phyloP scores from a whole-genome alignment of 1,140 invertebrate species.

The Drosophila tristis region DNA sequence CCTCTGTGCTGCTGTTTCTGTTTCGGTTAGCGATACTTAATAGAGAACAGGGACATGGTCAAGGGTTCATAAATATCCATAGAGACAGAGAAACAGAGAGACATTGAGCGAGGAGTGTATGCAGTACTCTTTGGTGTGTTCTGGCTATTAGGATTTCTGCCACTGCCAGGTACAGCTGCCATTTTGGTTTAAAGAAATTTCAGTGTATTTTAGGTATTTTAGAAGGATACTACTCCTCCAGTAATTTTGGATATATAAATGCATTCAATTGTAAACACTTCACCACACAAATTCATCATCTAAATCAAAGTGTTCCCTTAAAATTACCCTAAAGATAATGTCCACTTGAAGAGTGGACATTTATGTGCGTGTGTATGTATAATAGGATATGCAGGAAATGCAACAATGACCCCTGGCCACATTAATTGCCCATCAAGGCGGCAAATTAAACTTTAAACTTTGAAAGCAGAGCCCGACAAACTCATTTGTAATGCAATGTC shows the following conservation, averaged over 20 bases:
- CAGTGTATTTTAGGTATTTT: no score
- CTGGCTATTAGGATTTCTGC: no score
- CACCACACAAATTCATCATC: no score
- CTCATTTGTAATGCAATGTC: constrained; percentile 62
- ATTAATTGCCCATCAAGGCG: constrained; percentile 30
- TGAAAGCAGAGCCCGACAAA: constrained; percentile 1
- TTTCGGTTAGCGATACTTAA: constrained; percentile 36
- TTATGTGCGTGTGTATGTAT: neutral
- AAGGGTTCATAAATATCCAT: constrained; percentile 55
- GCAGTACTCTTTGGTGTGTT: neutral
- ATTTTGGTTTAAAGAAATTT: no score
- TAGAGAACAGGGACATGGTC: constrained; percentile 39
- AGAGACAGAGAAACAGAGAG: neutral
- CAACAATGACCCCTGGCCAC: constrained; percentile 15
- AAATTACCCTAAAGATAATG: neutral
- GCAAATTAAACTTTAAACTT: constrained; percentile 53
- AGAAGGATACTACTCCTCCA: no score
- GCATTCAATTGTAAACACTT: no score
- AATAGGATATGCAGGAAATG: no score
- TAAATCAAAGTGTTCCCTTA: no score
- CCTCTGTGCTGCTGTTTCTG: constrained; percentile 13
- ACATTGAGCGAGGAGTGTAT: neutral
- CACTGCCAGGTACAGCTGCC: no score
- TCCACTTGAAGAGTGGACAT: neutral
- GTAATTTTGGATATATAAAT: no score